Evolutionary conservation across 2,113 vertebrate species (phyloP), one percentile per base, ranked within the genome.

Genomic region (Eleginops maclovinus): DNA sequence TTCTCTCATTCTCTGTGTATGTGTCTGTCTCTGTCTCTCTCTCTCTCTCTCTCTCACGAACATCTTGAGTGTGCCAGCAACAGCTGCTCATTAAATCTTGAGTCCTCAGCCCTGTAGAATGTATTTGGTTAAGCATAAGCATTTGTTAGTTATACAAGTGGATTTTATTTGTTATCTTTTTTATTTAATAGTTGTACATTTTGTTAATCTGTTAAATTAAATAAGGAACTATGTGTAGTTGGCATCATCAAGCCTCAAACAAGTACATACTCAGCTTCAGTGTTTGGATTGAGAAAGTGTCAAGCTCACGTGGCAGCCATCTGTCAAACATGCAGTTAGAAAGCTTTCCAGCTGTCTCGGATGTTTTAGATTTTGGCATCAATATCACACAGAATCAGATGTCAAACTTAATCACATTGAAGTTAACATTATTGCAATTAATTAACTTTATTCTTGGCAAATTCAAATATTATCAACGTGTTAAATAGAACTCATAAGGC

Each of bases 41-140:
- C 21, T 63, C 17, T 12, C 11, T 15, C 12, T 9, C 66, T 75
- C 21, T 56, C 75, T 72, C 64, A 8, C 50, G 28, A 40, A 75
- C 78, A 76, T 81, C 73, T 80, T 78, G 67, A 83, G 65, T 11
- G 11, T 90, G 92, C 86, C 92, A 92, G 56, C 56, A 79, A 67
- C 91, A 93, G 90, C 90, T 93, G 93, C 89, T 92, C 87, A 90
- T 91, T 92, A 93, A 78, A 77, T 59, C 69, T 75, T 0, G 4
- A 81, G 41, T 72, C 73, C 63, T 79, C 47, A 63, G 56, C 58
- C 47, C 76, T 40, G 67, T 75, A 61, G 66, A 79, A 26, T 65
- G 79, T 28, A 80, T 31, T 70, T 70, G 49, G 14, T 69, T n/a
- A 9, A 64, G 65, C 26, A 41, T 78, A 69, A 88, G 66, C 77